Base-by-base conservation (phyloP, 1,140 invertebrate species). In the Stegodyphus mimosarum region DNA sequence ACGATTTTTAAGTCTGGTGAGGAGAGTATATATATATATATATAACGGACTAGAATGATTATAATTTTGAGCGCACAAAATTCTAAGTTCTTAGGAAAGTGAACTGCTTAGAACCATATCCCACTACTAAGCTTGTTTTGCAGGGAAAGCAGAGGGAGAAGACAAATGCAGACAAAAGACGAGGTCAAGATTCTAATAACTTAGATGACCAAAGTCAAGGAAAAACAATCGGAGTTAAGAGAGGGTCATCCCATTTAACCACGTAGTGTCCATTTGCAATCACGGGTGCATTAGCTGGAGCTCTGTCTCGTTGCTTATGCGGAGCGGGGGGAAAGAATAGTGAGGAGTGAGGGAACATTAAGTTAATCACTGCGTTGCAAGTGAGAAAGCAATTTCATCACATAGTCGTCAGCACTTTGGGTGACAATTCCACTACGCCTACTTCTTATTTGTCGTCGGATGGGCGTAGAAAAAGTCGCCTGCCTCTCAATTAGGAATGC, bases 311-410 rank as follows among this genome's bases (percentile, higher is more conserved):
- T 15, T 66, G 55, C 49, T 51, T 66, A 77, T 66, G 15, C 9
- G 55, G 55, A 15, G 55, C 1, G 55, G 55, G 9, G 55, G 5
- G 55, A 4, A 5, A 15, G 55, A 4, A 5, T 6, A 60, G 67
- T 48, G 10, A 51, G 50, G 50, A 7, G 51, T 15, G n/a, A 52
- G 52, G n/a, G 52, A 51, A 71, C 79, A 83, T 83, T 83, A 83
- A 83, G 79, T 83, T 83, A 83, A 83, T 83, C 79, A 83, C 79
- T 83, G 71, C 70, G 79, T 69, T 60, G 77, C 79, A 83, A 74
- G 55, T 15, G 55, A 60, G 55, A 60, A 60, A 60, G 55, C 15
- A 60, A 60, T 60, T 60, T 15, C 55, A 60, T 60, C 55, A 60
- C 55, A 60, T 60, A 9, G 55, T 11, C 55, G 33, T 33, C 33